Evolutionary conservation across 2,888 invertebrate species (phyloP).

Genomic region (Pyrrhosoma nymphula): DNA sequence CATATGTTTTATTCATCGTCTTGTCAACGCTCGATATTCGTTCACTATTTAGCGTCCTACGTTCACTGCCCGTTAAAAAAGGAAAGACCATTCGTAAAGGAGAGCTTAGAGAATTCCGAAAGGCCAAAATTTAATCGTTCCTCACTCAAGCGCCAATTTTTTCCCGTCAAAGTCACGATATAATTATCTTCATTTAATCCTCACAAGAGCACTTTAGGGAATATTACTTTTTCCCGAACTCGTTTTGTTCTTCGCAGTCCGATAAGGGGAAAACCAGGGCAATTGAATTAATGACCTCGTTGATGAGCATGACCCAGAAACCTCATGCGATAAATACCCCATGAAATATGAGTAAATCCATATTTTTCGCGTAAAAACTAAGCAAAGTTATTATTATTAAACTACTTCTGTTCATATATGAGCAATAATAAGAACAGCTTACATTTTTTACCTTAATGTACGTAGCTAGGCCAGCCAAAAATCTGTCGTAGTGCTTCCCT

Average conservation of each 20-base stretch:
- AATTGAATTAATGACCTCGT: constrained; percentile 9
- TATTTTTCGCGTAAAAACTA: neutral
- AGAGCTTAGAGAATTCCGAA: neutral
- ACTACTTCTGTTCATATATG: neutral
- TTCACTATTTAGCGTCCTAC: neutral
- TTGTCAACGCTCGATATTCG: neutral
- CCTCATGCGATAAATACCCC: neutral
- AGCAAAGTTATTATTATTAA: too few species aligned
- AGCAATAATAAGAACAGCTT: neutral
- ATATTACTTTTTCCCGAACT: neutral
- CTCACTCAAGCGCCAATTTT: neutral
- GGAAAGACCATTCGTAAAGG: neutral
- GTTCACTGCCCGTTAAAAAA: neutral
- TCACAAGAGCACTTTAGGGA: neutral
- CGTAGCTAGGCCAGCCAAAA: too few species aligned
- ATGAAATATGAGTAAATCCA: neutral
- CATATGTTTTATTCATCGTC: neutral
- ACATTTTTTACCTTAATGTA: neutral
- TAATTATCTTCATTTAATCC: neutral
- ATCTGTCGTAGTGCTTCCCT: too few species aligned
- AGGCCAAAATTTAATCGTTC: neutral
- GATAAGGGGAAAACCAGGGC: constrained; percentile 15
- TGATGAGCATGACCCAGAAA: constrained; percentile 48
- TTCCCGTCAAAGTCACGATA: neutral
- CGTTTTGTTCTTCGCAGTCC: neutral